Base-by-base conservation (phyloP, 2,797 vertebrate species). In the Chrosomus eos region DNA sequence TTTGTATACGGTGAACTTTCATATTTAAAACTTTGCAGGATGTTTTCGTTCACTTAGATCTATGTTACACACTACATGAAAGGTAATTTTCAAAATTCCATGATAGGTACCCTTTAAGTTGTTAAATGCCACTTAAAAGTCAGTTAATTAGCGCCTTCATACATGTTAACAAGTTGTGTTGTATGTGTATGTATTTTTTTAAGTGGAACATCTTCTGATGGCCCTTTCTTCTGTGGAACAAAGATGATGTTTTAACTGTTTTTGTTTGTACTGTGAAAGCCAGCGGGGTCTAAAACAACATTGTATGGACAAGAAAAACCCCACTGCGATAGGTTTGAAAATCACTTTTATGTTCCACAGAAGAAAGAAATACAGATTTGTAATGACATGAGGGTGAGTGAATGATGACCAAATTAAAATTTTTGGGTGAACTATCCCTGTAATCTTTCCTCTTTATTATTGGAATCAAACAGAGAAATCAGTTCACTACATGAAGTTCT, bases 121-220 rank as follows among this genome's bases (percentile, higher is more conserved):
- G 66, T 43, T 72, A n/a, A n/a, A 73, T 89, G 83, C 83, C 88
- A 89, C 86, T 87, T 90, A 87, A 79, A 86, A 86, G 79, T 81
- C 64, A 80, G 28, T 82, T 89, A 86, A 87, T 89, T 87, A 89
- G 81, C 13, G 5, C 16, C 48, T 62, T 62, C 45, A 31, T 68
- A 68, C 67, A 72, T 58, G 71, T 74, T 81, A 45, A 68, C 36
- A 81, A 72, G 55, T 64, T 85, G 51, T 62, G 40, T 33, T 82
- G 70, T 84, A 62, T 84, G 62, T 58, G 60, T n/a, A 18, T 80
- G 45, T 33, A n/a, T 51, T 64, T 18, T 64, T 7, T 9, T 53
- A 26, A 76, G 28, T 28, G 16, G 14, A 53, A 38, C 60, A 28
- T 7, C 13, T n/a, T 51, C 40, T 11, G 18, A 76, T 64, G 33